phyloP scores from a whole-genome alignment of 37 sponge, comb jelly and placozoan species.

The Agelas oroides region DNA sequence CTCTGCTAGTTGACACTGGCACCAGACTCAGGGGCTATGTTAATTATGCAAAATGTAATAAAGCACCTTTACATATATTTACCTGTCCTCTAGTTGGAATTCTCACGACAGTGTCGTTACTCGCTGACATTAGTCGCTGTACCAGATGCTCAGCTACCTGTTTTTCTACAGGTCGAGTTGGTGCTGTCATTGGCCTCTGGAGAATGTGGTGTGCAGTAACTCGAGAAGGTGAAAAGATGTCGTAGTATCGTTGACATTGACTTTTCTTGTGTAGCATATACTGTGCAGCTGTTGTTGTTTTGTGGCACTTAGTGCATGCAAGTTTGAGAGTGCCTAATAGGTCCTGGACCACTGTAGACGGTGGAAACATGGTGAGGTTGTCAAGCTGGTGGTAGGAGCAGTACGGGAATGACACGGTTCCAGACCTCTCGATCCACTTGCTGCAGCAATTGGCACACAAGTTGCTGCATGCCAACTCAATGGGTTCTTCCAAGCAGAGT shows the following conservation, averaged over 20 bases:
- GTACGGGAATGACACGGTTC: background rate
- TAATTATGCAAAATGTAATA: no score
- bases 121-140: background rate
- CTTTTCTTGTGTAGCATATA: no score
- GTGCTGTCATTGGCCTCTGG: background rate
- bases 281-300: background rate
- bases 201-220: constrained; percentile 7
- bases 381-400: background rate
- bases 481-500: background rate
- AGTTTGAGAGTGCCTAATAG: background rate
- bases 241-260: no score
- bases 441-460: constrained; percentile 11
- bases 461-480: background rate
- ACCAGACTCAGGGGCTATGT: constrained; percentile 19
- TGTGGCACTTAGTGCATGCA: background rate
- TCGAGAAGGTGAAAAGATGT: background rate
- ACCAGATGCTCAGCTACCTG: background rate
- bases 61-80: background rate
- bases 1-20: background rate
- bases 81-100: constrained; percentile 4
- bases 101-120: background rate
- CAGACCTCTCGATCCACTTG: background rate
- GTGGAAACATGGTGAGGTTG: background rate
- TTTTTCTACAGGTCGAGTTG: background rate
- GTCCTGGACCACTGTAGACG: background rate